Evolutionary conservation across 1,140 invertebrate species (phyloP), one percentile per base, ranked within the genome.

Genomic region (Geopemphigus sp.): DNA sequence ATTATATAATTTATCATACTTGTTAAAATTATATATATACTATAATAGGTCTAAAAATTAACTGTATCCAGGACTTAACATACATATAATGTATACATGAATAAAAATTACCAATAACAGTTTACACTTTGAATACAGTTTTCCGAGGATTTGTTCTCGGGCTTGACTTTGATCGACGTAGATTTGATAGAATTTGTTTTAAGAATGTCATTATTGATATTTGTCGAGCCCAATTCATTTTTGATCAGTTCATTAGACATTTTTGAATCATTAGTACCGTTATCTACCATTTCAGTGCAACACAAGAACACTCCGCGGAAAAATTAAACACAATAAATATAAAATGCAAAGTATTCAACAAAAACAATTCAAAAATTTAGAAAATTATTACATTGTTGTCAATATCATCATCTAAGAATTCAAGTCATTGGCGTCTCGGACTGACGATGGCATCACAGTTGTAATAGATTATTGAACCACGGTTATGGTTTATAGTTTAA

Each of bases 51-150:
- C 24, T 10, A 24, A 14, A 24, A 59, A 12, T 8, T 3, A 24
- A 26, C 14, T 57, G 22, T 59, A 5, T 14, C 5, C 22, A 24
- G 26, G 0, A 63, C 26, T 61, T 50, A 39, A 39, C 32, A 8
- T 39, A 39, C 32, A 4, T 8, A 39, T 39, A 8, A 4, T 8
- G 32, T 39, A 39, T 8, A 8, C 3, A 39, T 39, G 32, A 39
- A 47, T 15, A 50, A 22, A 68, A 47, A 17, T 68, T 68, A 68
- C 64, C 64, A 68, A 68, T 68, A 68, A 50, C 64, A 68, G 39
- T 68, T 68, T 1, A 50, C 14, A 0, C 12, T 68, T 68, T 47
- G 64, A 47, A 4, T 26, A 15, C 1, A 47, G 45, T 68, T 68
- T 24, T 68, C 64, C 32, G 32, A 39, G 32, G 32, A 39, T 39